These are phyloP conservation scores for Cylloceria caligata DNA, from an alignment of 2,888 invertebrate species.

Conservation along the genomic window DNA sequence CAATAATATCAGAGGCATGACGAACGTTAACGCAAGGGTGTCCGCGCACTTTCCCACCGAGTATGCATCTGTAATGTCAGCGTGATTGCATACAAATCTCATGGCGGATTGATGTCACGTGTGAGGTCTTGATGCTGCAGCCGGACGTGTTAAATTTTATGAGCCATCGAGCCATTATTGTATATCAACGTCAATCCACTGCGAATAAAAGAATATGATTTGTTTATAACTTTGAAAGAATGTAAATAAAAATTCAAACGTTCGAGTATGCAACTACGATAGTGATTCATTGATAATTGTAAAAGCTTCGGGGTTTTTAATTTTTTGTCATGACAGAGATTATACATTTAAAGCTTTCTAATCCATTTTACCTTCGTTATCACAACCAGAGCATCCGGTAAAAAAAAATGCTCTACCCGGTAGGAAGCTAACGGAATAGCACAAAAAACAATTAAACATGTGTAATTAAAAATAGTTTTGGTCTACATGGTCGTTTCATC, in stretches of 20 bases:
- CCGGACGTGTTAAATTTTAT: neutral
- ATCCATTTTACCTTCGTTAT: neutral
- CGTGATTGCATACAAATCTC: constrained; percentile 55
- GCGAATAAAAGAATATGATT: neutral
- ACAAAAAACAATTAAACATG: constrained; percentile 7
- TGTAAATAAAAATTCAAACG: neutral
- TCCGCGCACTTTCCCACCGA: neutral
- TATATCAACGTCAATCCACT: neutral
- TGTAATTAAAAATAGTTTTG: constrained; percentile 2
- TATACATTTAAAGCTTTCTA: too few relatives aligned
- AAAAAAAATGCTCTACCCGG: too few relatives aligned
- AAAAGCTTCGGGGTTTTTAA: too few relatives aligned
- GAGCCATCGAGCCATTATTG: neutral
- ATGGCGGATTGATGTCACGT: neutral
- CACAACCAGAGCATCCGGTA: neutral
- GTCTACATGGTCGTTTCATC: neutral
- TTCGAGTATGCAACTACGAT: neutral
- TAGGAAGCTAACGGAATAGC: neutral
- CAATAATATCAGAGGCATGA: constrained; percentile 22
- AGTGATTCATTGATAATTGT: neutral
- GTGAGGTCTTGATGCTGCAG: neutral
- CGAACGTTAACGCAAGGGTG: constrained; percentile 42
- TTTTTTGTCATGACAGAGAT: too few relatives aligned
- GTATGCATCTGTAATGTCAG: constrained; percentile 54
- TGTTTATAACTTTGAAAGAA: neutral